phyloP scores from a whole-genome alignment of 2,888 invertebrate species.

The Lasioglossum villosulum region DNA sequence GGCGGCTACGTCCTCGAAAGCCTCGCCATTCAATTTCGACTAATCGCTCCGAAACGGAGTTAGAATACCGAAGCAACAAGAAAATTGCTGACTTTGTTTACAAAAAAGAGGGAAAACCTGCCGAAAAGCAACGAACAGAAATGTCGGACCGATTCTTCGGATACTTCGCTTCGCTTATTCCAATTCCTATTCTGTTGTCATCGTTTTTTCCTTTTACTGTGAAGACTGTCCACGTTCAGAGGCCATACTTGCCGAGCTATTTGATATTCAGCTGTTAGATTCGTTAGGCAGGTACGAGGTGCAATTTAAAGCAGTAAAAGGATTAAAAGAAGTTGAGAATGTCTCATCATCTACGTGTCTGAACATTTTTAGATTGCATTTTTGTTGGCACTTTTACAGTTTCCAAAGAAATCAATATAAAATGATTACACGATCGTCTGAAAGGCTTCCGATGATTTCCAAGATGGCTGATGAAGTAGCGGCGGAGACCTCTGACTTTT shows the following conservation, averaged over 20 bases:
- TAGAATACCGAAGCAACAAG: slow-evolving; percentile 25
- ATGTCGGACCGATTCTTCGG: neutral
- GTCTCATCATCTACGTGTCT: too few relatives aligned
- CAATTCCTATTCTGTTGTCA: neutral
- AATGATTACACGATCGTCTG: too few relatives aligned
- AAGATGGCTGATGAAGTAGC: too few relatives aligned
- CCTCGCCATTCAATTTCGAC: slow-evolving; percentile 37
- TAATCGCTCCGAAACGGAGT: slow-evolving; percentile 42
- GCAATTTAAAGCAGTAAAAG: too few relatives aligned
- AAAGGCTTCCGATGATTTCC: too few relatives aligned
- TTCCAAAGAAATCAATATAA: too few relatives aligned
- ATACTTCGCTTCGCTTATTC: neutral
- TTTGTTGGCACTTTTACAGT: too few relatives aligned
- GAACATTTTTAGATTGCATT: too few relatives aligned
- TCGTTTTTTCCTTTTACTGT: neutral
- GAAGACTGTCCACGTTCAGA: neutral
- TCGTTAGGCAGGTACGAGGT: neutral
- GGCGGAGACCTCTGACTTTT: too few relatives aligned
- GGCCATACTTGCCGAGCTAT: neutral
- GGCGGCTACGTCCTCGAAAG: slow-evolving; percentile 28
- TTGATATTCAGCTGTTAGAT: neutral
- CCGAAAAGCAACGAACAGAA: neutral
- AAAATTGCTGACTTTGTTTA: slow-evolving; percentile 28
- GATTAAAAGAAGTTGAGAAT: too few relatives aligned
- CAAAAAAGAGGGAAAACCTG: neutral